Evolutionary conservation across 2,888 invertebrate species (phyloP), one percentile per base, ranked within the genome.

Genomic region (Lithophane ornitopus): DNA sequence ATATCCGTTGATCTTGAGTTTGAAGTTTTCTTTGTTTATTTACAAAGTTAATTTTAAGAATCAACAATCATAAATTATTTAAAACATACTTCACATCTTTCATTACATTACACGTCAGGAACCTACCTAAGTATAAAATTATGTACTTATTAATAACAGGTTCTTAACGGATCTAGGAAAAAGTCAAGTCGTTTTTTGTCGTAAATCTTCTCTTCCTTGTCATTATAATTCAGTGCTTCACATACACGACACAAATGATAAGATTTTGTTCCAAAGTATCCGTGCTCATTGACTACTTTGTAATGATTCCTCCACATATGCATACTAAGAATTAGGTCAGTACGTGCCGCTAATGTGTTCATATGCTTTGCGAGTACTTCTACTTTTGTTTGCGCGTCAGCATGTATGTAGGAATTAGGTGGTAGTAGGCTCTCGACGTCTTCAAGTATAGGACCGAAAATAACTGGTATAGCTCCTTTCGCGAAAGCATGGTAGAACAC

Each of bases 161-260:
- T 26, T 41, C 14, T 28, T 19, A 7, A 11, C 1, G 85, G 78
- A 79, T 94, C 92, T 28, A 94, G 89, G 76, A 91, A 94, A 28
- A 75, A 62, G 68, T 86, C 84, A 19, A 94, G 79, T 61, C 81
- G 86, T 3, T 87, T 65, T 80, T 88, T 86, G 65, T 85, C 80
- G 58, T 95, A 94, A 6, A 92, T 77, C 70, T 91, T 94, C 58
- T 80, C 78, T 3, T 41, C 67, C 1, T 76, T 91, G 26, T 93
- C 92, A 88, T 98, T 97, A 87, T 97, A 97, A 90, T 97, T 97
- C 22, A 98, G 92, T n/a, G 97, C 98, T 91, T 98, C 97, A 89
- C 98, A 98, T 14, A 97, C 89, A 73, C 97, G 96, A 88, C 98
- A 98, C 79, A 97, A 97, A 88, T 98, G 97, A 70, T 92, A 94